These are phyloP conservation scores for Scaptomyza flava DNA, from an alignment of 2,888 invertebrate genomes.

Conservation along the genomic window DNA sequence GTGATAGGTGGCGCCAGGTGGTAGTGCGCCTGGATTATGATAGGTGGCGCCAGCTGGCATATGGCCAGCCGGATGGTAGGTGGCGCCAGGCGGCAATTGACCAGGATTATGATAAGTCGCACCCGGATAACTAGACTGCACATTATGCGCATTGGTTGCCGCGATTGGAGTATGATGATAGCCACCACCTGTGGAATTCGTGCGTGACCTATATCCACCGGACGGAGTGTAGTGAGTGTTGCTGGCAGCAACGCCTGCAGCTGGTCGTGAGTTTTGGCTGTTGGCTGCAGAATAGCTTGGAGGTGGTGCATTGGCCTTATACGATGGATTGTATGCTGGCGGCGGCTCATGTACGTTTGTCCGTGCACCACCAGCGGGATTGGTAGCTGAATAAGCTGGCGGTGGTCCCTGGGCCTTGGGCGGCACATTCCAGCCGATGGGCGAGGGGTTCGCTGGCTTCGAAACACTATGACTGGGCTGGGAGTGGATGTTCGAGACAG, in stretches of 20 bases:
- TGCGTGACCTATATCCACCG: constrained; percentile 63
- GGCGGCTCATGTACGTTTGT: constrained; percentile 81
- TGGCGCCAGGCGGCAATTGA: constrained; percentile 70
- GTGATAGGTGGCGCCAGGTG: constrained; percentile 67
- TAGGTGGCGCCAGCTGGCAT: constrained; percentile 72
- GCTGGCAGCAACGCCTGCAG: constrained; percentile 5
- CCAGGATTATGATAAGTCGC: constrained; percentile 64
- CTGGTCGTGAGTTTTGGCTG: constrained; percentile 48
- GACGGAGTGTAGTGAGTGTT: constrained; percentile 65
- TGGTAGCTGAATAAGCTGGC: constrained; percentile 80
- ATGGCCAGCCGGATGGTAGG: constrained; percentile 73
- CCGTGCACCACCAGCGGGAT: constrained; percentile 81
- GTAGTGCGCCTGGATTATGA: constrained; percentile 31
- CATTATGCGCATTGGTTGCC: constrained; percentile 72
- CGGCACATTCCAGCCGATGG: constrained; percentile 83
- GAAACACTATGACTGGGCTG: constrained; percentile 49
- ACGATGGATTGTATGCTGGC: constrained; percentile 79
- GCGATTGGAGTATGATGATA: constrained; percentile 71
- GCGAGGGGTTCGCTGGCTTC: constrained; percentile 46
- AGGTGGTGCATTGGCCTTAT: constrained; percentile 75
- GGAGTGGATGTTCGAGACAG: background rate
- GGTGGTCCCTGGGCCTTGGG: constrained; percentile 82
- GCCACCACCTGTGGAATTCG: constrained; percentile 68
- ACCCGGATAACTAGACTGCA: constrained; percentile 81
- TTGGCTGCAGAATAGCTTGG: constrained; percentile 76